Conservation (phyloP, 1,140 invertebrate genomes). For the Doryteuthis pealeii region DNA sequence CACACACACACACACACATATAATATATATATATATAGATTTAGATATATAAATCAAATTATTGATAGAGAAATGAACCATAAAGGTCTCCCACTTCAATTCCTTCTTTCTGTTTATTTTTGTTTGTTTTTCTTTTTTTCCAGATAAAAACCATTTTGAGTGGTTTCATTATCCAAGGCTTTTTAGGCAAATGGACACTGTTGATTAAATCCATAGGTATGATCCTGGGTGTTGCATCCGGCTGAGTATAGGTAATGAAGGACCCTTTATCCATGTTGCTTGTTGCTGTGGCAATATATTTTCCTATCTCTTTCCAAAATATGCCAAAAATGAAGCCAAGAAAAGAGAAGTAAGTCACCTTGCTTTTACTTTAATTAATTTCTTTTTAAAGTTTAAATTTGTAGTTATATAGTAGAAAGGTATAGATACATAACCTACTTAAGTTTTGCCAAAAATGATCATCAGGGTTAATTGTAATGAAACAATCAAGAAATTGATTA, state of each 20-base stretch:
- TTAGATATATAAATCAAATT: too few relatives aligned
- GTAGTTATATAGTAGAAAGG: too few relatives aligned
- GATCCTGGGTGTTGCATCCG: conserved; percentile 86
- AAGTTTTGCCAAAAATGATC: too few relatives aligned
- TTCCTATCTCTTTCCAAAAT: conserved; percentile 98
- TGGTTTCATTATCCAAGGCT: conserved; percentile 98
- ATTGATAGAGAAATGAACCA: too few relatives aligned
- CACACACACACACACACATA: too few relatives aligned
- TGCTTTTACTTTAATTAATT: not conserved
- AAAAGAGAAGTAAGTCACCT: conserved; percentile 76
- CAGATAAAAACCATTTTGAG: conserved; percentile 98
- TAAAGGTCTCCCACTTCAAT: too few relatives aligned
- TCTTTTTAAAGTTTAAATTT: not conserved
- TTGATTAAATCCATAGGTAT: conserved; percentile 85
- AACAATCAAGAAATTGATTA: too few relatives aligned
- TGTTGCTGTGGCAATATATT: conserved; percentile 88
- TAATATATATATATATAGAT: too few relatives aligned
- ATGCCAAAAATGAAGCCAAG: conserved; percentile 98
- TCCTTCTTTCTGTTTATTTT: not conserved
- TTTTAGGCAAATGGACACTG: conserved; percentile 98
- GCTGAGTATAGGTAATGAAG: conserved; percentile 98
- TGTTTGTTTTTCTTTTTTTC: conserved; percentile 20
- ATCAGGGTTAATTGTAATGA: too few relatives aligned
- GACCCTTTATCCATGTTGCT: conserved; percentile 99
- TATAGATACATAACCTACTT: too few relatives aligned